Evolutionary conservation across 2,888 invertebrate species (phyloP).

Genomic region (Xestia c-nigrum): DNA sequence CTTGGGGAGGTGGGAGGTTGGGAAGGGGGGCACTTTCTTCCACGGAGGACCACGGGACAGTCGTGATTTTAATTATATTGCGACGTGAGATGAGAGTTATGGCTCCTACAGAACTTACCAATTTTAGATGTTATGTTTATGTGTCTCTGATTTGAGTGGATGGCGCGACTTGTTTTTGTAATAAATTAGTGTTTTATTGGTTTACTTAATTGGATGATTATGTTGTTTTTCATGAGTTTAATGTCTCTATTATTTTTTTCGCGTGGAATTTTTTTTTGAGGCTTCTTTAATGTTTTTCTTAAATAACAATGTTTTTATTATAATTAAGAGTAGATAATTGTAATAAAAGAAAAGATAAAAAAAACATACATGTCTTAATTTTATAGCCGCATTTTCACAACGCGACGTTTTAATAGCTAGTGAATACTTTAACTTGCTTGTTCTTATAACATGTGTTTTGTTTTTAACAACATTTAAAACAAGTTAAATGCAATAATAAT

Average conservation of each 20-base stretch:
- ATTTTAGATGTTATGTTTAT: constrained; percentile 69
- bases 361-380: background rate
- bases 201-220: background rate
- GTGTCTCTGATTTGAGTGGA: constrained; percentile 61
- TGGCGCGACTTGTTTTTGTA: constrained; percentile 52
- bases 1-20: constrained; percentile 66
- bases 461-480: background rate
- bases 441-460: background rate
- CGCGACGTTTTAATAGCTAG: background rate
- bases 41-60: constrained; percentile 88
- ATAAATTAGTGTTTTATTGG: constrained; percentile 34
- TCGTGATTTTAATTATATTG: constrained; percentile 90
- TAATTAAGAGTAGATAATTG: background rate
- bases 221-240: background rate
- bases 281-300: background rate
- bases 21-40: constrained; percentile 82
- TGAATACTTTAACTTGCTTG: background rate
- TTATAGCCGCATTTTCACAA: background rate
- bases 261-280: background rate
- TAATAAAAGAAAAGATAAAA: background rate
- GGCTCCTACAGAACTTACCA: constrained; percentile 79
- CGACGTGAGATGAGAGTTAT: constrained; percentile 88
- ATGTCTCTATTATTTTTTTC: background rate
- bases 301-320: background rate
- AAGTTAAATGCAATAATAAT: background rate